phyloP scores from a whole-genome alignment of 2,888 invertebrate genomes.

The Heterodera filipjevi region DNA sequence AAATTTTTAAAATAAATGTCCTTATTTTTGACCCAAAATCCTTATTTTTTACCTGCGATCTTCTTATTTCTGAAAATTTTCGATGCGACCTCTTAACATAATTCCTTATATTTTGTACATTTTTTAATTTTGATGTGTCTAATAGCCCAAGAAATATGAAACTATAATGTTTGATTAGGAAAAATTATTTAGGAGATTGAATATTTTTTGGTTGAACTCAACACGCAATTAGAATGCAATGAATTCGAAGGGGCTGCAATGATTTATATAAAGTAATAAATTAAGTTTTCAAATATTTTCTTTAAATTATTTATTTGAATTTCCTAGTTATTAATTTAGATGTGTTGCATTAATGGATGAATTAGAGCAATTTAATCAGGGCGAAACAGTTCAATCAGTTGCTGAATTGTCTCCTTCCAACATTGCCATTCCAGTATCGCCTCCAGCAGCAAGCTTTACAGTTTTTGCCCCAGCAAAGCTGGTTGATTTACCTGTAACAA shows the following conservation, averaged over 20 bases:
- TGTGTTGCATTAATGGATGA: constrained; percentile 19
- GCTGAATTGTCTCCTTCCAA: not conserved
- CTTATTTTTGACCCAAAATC: too few species aligned
- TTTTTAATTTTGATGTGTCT: not conserved
- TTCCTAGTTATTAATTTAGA: not conserved
- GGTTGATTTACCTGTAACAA: not conserved
- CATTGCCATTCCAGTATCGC: not conserved
- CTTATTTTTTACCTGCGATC: too few species aligned
- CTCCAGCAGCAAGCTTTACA: not conserved
- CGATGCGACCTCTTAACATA: too few species aligned
- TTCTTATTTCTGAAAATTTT: too few species aligned
- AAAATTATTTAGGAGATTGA: constrained; percentile 29
- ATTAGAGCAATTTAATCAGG: not conserved
- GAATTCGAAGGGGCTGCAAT: constrained; percentile 46
- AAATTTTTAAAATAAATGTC: too few species aligned
- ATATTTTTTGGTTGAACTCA: constrained; percentile 22
- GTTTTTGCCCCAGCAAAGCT: not conserved
- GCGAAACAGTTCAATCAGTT: not conserved
- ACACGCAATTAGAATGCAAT: constrained; percentile 21
- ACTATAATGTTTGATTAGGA: too few species aligned
- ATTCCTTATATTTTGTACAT: too few species aligned
- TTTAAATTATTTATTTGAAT: constrained; percentile 13
- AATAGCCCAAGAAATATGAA: too few species aligned
- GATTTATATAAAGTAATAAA: constrained; percentile 53
- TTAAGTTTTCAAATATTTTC: constrained; percentile 40